Evolutionary conservation across 2,113 vertebrate species (phyloP).

Genomic region (Gallinago undulata): DNA sequence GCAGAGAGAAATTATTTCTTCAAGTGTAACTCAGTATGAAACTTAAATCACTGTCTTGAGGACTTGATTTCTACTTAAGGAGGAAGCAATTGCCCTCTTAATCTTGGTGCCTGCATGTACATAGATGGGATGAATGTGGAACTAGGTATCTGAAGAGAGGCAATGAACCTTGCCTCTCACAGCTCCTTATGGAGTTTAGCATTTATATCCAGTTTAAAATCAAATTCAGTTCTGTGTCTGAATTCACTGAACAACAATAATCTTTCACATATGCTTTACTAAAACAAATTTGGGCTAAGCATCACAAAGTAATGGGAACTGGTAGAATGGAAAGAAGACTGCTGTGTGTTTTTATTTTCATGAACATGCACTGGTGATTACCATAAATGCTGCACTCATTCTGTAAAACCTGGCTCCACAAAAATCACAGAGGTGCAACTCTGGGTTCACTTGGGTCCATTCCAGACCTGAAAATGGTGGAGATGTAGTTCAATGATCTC

Average conservation of each 20-base stretch:
- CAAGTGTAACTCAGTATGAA: neutral
- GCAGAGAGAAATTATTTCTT: neutral
- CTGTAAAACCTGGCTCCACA: neutral
- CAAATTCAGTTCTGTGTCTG: neutral
- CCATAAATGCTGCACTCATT: neutral
- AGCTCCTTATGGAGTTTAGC: neutral
- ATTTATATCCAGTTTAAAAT: neutral
- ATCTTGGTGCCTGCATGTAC: neutral
- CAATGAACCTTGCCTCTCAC: neutral
- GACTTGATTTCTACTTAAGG: neutral
- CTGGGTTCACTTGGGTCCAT: neutral
- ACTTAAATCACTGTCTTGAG: neutral
- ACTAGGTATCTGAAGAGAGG: neutral
- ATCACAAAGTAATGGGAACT: neutral
- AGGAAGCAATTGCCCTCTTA: neutral
- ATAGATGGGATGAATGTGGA: neutral
- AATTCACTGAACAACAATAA: neutral
- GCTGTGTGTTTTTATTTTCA: neutral
- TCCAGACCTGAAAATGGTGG: neutral
- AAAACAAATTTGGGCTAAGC: neutral
- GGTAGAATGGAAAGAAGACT: neutral
- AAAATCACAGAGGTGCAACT: neutral
- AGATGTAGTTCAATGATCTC: neutral
- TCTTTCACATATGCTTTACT: neutral
- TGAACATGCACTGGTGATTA: neutral